Conservation (phyloP, 2,888 invertebrate species). For the Trissolcus japonicus region DNA sequence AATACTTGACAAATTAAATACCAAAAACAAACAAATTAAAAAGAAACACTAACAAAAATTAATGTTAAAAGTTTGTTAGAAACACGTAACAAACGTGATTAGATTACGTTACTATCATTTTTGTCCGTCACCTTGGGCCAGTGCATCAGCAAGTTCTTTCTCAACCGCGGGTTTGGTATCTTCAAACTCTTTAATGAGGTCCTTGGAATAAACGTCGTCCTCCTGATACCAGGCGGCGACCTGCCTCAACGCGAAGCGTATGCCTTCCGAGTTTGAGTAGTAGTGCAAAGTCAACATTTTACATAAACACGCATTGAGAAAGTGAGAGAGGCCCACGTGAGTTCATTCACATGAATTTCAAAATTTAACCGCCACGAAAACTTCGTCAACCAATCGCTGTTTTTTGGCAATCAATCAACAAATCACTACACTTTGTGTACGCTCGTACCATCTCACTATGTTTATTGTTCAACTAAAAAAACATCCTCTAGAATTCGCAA, state of each 20-base stretch:
- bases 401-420: background rate
- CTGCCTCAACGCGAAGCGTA: slow-evolving; percentile 65
- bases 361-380: background rate
- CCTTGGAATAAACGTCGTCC: slow-evolving; percentile 85
- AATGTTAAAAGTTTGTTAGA: too few species aligned
- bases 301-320: background rate
- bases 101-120: too few species aligned
- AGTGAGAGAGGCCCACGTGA: too few species aligned
- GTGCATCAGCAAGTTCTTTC: slow-evolving; percentile 84
- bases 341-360: background rate
- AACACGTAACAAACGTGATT: too few species aligned
- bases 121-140: slow-evolving; percentile 79
- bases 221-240: slow-evolving; percentile 78
- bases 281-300: slow-evolving; percentile 89
- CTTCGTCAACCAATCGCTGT: background rate
- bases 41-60: too few species aligned
- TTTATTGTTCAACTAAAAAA: background rate
- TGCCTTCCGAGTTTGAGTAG: slow-evolving; percentile 82
- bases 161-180: slow-evolving; percentile 86
- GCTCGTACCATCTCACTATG: background rate
- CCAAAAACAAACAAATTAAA: too few species aligned
- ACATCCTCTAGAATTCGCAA: too few species aligned
- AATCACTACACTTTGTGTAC: background rate
- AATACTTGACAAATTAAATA: too few species aligned
- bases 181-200: slow-evolving; percentile 92